Base-by-base conservation (phyloP, 2,113 vertebrate genomes). In the Cnemophilus loriae region DNA sequence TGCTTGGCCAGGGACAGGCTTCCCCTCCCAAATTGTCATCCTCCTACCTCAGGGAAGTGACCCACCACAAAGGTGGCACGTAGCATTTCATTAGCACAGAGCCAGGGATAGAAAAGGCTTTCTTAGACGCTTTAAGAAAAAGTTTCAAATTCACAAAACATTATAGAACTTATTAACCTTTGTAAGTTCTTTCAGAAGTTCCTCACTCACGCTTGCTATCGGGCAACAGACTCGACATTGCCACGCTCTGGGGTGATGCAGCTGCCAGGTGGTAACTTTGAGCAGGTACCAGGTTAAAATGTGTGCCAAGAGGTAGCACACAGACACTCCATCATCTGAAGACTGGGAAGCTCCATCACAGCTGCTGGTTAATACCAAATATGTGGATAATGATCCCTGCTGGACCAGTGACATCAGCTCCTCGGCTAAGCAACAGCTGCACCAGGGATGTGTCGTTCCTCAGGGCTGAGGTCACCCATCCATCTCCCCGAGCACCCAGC, bases 151-250 rank as follows among this genome's bases (percentile, higher is more conserved):
- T 65, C 53, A 60, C 32, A 50, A n/a, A 47, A 68, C 16, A 23
- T 27, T n/a, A 11, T 0, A 5, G 23, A 86, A 69, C 26, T 74
- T 65, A 49, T 22, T 21, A 67, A 53, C 12, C 9, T 53, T 33
- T 41, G 3, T 1, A 39, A 73, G 27, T 32, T 57, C 20, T 84
- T 84, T 20, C 33, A 9, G 0, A 19, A 78, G 46, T 20, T 65
- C 33, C 33, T 59, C 47, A 13, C 8, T 17, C 33, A 52, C 4
- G 1, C 11, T 57, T 7, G 22, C 33, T 18, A 8, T 7, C 35
- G 8, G 32, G 56, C 41, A 60, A 10, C 0, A 0, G 35, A 11
- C 27, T 30, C 0, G 0, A 32, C 44, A n/a, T 27, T 20, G 27
- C 15, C 9, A 1, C 22, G 3, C 27, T 13, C 27, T 5, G 30